Base-by-base conservation (phyloP, 1,140 invertebrate species). In the Anoplolepis gracilipes region DNA sequence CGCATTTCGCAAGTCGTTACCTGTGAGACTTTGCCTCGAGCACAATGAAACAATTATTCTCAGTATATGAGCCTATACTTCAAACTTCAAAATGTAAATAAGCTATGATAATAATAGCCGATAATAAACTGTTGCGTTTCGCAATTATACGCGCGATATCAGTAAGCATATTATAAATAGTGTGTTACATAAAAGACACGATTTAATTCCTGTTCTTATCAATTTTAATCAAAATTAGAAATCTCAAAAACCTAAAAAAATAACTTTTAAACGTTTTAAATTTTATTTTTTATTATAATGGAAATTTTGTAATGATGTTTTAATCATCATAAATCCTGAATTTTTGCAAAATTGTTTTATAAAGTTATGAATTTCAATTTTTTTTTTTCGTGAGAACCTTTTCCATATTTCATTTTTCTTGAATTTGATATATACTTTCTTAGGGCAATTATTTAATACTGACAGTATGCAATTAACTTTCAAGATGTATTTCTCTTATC, bases 21-120 rank as follows among this genome's bases (percentile, higher is more conserved):
- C 33, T 28, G 16, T 61, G 25, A 13, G 10, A 16, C 0, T 33
- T 1, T 36, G 73, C 33, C 39, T 42, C 46, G 16, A 42, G 62
- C 25, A 73, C 84, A 69, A 78, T 64, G 62, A 77, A 73, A 49
- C 42, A 55, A 72, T 81, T 70, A 81, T 61, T 30, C 36, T 59
- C n/a, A 42, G 53, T 25, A 59, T 82, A 46, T 57, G 53, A 42
- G 28, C 53, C 67, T 73, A 46, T 73, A 39, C 25, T 33, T 82
- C 78, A 61, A 59, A 39, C 25, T 33, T 82, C 78, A 61, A 59
- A 59, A 82, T 82, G 67, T 33, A 82, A 82, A 73, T 59, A 49
- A 1, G 13, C 30, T 39, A 8, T n/a, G n/a, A n/a, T 22, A 64
- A 57, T 73, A 73, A 82, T 39, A 11, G 22, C 1, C 65, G 49